Evolutionary conservation across 2,888 invertebrate genomes (phyloP).

Genomic region (Belgica antarctica): DNA sequence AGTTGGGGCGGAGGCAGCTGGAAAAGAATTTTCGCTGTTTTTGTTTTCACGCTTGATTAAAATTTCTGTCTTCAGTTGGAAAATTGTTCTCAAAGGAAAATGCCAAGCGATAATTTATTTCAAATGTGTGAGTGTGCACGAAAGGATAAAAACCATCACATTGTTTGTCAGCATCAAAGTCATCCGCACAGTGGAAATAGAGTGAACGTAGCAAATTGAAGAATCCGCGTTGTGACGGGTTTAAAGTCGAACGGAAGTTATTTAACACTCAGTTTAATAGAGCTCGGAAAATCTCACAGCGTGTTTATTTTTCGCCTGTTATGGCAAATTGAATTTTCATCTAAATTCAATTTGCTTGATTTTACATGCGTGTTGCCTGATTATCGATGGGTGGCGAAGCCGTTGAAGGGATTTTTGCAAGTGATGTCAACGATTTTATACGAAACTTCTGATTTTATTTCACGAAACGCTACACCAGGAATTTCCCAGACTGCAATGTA

Average conservation of each 20-base stretch:
- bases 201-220: too few relatives aligned
- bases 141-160: slow-evolving; percentile 16
- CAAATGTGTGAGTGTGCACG: neutral
- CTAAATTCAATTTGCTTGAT: neutral
- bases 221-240: slow-evolving; percentile 17
- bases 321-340: slow-evolving; percentile 14
- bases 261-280: slow-evolving; percentile 14
- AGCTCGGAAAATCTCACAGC: neutral
- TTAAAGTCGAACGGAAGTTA: slow-evolving; percentile 4
- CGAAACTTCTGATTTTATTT: too few relatives aligned
- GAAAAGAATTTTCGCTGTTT: neutral
- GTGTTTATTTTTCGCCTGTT: too few relatives aligned
- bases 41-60: slow-evolving; percentile 39
- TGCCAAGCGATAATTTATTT: slow-evolving; percentile 10
- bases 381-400: neutral
- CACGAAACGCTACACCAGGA: too few relatives aligned
- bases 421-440: too few relatives aligned
- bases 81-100: slow-evolving; percentile 32
- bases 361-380: neutral
- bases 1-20: too few relatives aligned
- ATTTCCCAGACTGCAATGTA: too few relatives aligned
- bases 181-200: slow-evolving; percentile 21
- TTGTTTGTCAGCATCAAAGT: slow-evolving; percentile 39
- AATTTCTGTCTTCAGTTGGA: neutral
- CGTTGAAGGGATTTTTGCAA: too few relatives aligned